phyloP scores from a whole-genome alignment of 2,113 vertebrate genomes.

The Gavialis gangeticus region DNA sequence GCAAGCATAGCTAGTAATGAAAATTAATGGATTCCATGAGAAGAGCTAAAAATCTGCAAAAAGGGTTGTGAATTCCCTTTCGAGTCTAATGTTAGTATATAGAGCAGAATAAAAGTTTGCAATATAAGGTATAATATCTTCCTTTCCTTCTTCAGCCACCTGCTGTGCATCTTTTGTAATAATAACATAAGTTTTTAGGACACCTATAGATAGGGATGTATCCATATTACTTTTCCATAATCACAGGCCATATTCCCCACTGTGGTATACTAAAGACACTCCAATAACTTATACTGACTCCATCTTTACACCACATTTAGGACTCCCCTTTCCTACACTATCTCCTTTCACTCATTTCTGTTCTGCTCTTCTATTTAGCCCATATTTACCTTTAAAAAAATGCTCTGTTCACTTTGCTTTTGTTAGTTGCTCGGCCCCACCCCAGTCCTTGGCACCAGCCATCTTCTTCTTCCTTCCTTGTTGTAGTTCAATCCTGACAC shows the following conservation, averaged over 20 bases:
- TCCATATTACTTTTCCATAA: neutral
- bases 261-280: constrained; percentile 6
- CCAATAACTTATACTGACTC: constrained; percentile 37
- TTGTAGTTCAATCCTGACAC: neutral
- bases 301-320: constrained; percentile 15
- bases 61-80: constrained; percentile 35
- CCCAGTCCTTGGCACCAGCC: neutral
- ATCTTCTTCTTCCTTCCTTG: accelerated
- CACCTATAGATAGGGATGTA: neutral
- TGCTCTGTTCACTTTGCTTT: neutral
- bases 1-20: constrained; percentile 39
- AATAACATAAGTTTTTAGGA: neutral
- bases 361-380: constrained; percentile 31
- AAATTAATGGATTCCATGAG: constrained; percentile 63
- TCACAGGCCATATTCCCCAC: constrained; percentile 10
- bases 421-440: no score
- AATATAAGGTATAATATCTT: neutral
- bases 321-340: neutral
- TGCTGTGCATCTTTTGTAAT: accelerated
- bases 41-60: neutral
- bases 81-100: neutral
- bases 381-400: neutral
- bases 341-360: neutral
- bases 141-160: neutral
- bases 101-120: neutral